Conservation (phyloP, 2,888 invertebrate species). For the Polymixis flavicincta region DNA sequence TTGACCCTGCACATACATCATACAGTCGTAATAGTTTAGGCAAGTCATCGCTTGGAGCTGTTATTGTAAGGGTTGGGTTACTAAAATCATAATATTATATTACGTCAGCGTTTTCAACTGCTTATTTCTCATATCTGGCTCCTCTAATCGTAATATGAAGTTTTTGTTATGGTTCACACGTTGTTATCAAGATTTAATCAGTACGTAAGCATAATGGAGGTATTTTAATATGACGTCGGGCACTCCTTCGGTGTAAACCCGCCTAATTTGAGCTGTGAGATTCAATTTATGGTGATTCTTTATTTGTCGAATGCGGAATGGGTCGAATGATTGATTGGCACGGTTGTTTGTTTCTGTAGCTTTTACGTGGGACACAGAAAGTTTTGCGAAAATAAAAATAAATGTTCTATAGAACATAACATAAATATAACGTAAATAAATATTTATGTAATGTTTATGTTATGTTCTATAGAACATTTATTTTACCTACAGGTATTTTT, state of each 20-base stretch:
- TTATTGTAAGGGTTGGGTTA: constrained; percentile 49
- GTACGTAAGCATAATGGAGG: constrained; percentile 7
- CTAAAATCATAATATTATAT: constrained; percentile 55
- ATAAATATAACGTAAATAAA: too few species aligned
- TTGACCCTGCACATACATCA: too few species aligned
- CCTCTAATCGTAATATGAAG: constrained; percentile 25
- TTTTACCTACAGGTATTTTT: too few species aligned
- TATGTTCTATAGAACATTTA: too few species aligned
- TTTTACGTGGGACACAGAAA: too few species aligned
- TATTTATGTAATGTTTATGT: too few species aligned
- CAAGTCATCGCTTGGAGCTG: constrained; percentile 46
- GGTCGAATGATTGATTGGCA: not conserved
- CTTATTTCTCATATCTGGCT: constrained; percentile 20
- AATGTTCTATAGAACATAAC: too few species aligned
- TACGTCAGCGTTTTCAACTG: constrained; percentile 53
- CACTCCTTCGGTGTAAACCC: not conserved
- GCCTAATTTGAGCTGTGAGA: not conserved
- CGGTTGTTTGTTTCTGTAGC: not conserved
- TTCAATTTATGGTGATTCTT: not conserved
- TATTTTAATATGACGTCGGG: constrained; percentile 21
- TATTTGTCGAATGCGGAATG: not conserved
- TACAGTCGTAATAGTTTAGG: constrained; percentile 29
- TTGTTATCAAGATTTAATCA: constrained; percentile 52
- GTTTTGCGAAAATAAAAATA: too few species aligned
- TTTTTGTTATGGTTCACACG: constrained; percentile 50